Conservation (phyloP, 2,113 vertebrate genomes). For the Porphyrio hochstetteri region DNA sequence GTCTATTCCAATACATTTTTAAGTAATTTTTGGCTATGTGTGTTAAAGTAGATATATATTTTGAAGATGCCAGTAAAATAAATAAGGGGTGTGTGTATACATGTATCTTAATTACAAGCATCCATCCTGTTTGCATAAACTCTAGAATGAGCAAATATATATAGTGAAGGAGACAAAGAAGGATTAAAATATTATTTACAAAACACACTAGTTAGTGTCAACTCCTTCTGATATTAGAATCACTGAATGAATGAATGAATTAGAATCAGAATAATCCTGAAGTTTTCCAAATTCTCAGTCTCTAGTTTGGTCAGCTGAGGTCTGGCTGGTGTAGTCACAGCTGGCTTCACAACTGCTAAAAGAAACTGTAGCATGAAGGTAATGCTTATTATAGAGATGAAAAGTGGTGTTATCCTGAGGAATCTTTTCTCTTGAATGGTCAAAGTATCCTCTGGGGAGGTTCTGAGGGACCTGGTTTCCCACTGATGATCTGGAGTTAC, state of each 20-base stretch:
- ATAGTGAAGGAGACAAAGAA: neutral
- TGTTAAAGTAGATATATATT: neutral
- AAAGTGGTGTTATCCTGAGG: neutral
- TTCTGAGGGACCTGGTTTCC: neutral
- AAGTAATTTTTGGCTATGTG: accelerated
- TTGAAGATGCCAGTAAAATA: too few relatives aligned
- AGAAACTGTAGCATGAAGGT: accelerated
- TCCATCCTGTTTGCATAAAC: neutral
- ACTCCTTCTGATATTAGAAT: neutral
- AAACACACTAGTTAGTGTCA: neutral
- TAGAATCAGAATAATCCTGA: too few relatives aligned
- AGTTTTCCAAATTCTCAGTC: neutral
- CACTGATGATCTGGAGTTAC: accelerated
- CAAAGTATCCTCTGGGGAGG: neutral
- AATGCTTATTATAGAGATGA: neutral
- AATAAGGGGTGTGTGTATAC: neutral
- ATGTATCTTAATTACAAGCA: neutral
- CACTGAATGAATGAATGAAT: too few relatives aligned
- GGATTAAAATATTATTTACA: neutral
- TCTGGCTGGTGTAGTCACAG: neutral
- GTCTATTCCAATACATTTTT: neutral
- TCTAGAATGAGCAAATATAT: neutral
- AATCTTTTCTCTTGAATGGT: neutral
- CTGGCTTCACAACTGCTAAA: neutral
- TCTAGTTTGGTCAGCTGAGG: neutral